Evolutionary conservation across 2,888 invertebrate species (phyloP).

Genomic region (Syrphus vitripennis): DNA sequence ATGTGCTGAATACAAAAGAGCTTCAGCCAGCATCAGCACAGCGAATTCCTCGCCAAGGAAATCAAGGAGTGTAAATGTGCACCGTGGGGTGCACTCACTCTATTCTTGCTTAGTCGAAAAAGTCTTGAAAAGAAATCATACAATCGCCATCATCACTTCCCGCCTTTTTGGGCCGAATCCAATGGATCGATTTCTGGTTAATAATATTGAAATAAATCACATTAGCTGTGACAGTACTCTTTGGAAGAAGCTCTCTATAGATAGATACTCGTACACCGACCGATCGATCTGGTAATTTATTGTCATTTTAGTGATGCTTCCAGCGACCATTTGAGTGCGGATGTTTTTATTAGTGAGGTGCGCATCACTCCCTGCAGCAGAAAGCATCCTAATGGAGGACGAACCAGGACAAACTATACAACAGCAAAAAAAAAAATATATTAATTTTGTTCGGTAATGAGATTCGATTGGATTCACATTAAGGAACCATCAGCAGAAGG

Average conservation of each 20-base stretch:
- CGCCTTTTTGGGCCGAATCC: conserved; percentile 21
- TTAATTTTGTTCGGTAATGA: conserved; percentile 66
- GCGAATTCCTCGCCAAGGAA: conserved; percentile 6
- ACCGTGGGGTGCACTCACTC: conserved; percentile 16
- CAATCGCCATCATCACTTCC: conserved; percentile 12
- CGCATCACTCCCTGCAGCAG: not conserved
- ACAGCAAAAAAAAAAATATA: conserved; percentile 22
- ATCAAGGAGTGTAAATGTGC: conserved; percentile 37
- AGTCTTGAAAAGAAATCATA: not conserved
- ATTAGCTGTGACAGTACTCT: conserved; percentile 64
- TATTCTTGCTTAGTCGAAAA: not conserved
- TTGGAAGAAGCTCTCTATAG: not conserved
- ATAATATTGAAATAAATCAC: conserved; percentile 71
- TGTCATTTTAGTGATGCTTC: conserved; percentile 68
- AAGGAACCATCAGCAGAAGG: conserved; percentile 24
- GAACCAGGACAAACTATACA: not conserved
- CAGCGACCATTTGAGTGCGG: conserved; percentile 46
- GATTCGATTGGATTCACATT: conserved; percentile 64
- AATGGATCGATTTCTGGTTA: conserved; percentile 69
- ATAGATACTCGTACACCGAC: not conserved
- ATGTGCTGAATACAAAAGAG: conserved; percentile 68
- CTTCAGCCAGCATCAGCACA: not conserved
- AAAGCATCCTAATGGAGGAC: not conserved
- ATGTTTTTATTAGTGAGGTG: conserved; percentile 56
- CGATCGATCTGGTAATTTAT: conserved; percentile 54